These are phyloP conservation scores for Mesaphorura yosii DNA, from an alignment of 1,140 invertebrate genomes.

Conservation along the genomic window DNA sequence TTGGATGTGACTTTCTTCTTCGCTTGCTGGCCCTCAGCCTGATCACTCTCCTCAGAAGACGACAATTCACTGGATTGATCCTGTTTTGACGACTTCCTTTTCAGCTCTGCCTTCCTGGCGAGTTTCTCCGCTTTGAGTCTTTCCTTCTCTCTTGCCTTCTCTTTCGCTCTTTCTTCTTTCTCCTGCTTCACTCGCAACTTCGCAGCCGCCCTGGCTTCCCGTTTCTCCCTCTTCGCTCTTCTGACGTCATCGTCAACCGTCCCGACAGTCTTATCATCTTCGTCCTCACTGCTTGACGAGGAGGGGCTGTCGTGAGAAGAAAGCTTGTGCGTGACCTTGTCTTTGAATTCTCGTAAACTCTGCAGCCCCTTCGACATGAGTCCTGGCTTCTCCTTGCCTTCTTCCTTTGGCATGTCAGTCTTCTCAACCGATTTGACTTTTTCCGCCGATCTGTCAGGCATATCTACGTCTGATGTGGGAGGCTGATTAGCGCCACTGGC, in stretches of 20 bases:
- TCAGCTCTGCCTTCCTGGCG: slow-evolving; percentile 12
- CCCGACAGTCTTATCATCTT: background rate
- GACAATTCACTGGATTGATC: background rate
- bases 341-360: slow-evolving; percentile 35
- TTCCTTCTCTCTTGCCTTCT: slow-evolving; percentile 16
- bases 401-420: slow-evolving; percentile 15
- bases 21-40: background rate
- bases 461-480: background rate
- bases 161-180: slow-evolving; percentile 14
- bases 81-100: background rate
- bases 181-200: slow-evolving; percentile 13
- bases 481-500: too few relatives aligned
- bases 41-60: background rate
- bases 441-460: background rate
- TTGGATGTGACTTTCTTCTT: background rate
- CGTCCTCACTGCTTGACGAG: slow-evolving; percentile 19
- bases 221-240: slow-evolving; percentile 1
- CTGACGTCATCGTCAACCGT: too few relatives aligned
- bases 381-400: slow-evolving; percentile 15
- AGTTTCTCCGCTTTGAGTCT: slow-evolving; percentile 23
- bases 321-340: slow-evolving; percentile 31
- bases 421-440: slow-evolving; percentile 9
- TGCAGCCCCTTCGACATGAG: slow-evolving; percentile 23
- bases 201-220: slow-evolving; percentile 4
- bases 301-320: slow-evolving; percentile 5